A percentile compares a stretch with the other conserved stretches of the same genome.
Conservation (phyloP, 2,888 invertebrate genomes). For the Hesperia comma region DNA sequence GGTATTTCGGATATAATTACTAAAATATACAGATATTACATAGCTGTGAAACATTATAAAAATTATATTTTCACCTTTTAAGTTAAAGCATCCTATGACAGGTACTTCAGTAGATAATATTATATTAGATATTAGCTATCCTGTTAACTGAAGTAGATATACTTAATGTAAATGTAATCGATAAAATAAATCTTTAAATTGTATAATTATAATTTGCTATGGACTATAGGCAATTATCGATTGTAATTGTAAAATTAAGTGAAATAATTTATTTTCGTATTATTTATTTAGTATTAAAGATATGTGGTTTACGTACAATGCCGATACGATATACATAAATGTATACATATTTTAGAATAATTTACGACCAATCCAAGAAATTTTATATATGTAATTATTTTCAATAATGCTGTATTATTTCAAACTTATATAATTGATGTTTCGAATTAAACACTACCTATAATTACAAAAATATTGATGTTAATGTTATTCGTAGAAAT, state of each 20-base stretch:
- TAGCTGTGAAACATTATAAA: no score
- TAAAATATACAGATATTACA: no score
- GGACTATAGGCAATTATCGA: not conserved
- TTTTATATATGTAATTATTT: not conserved
- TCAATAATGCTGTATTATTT: not conserved
- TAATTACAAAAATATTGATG: not conserved
- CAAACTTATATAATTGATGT: not conserved
- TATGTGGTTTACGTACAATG: not conserved
- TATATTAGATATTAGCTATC: no score
- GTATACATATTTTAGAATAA: not conserved
- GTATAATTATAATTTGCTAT: not conserved
- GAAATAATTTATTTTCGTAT: conserved; percentile 11
- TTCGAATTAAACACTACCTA: not conserved
- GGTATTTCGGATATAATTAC: no score
- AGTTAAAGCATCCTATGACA: no score
- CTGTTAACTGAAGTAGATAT: no score
- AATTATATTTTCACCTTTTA: no score
- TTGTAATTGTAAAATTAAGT: conserved; percentile 6
- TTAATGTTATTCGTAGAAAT: not conserved
- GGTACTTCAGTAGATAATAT: no score
- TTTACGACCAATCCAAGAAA: conserved; percentile 1
- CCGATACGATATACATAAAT: not conserved
- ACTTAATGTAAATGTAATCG: not conserved
- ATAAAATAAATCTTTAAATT: not conserved
- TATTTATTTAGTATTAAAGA: conserved; percentile 3